Base-by-base conservation (phyloP, 2,113 vertebrate species). In the Tachuris rubrigastra region DNA sequence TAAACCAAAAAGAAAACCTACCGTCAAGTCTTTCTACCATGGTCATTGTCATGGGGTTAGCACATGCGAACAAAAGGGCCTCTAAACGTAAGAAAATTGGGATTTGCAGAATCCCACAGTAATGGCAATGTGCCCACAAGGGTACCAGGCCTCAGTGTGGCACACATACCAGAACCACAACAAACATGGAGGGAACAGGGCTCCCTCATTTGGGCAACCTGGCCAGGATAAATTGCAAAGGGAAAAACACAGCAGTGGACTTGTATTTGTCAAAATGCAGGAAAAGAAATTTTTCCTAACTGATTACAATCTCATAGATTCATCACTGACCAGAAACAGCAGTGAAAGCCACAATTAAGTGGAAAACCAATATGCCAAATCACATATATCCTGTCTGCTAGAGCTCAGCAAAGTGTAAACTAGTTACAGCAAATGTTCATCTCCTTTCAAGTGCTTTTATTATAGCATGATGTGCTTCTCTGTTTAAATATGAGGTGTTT, bases 151-250 rank as follows among this genome's bases (percentile, higher is more conserved):
- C 21, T 56, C 41, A 47, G 6, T 10, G 22, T 22, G 35, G 35
- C 27, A 69, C 37, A 44, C 4, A 11, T 5, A 30, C 12, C 75
- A 88, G 71, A 79, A 67, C 33, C 21, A n/a, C 14, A 76, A 69
- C 9, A 76, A 71, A 46, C 0, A 0, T 11, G 18, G 41, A 84
- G 17, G 20, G 15, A 68, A 25, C 22, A 83, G 88, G 42, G 19
- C 11, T 81, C 53, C 30, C 19, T 69, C 39, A 49, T 53, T 58
- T 65, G 66, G 33, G 44, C 2, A 1, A 58, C 65, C 31, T 71
- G 37, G n/a, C 9, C n/a, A 76, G n/a, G 20, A 59, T 24, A 25
- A 19, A 71, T 31, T 52, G 31, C 31, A 58, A 55, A 47, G 46
- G 9, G 4, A 63, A 66, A 81, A 41, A 33, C 27, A 42, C 17